Evolutionary conservation across 2,797 vertebrate species (phyloP).

Genomic region (Myotis vivesi): DNA sequence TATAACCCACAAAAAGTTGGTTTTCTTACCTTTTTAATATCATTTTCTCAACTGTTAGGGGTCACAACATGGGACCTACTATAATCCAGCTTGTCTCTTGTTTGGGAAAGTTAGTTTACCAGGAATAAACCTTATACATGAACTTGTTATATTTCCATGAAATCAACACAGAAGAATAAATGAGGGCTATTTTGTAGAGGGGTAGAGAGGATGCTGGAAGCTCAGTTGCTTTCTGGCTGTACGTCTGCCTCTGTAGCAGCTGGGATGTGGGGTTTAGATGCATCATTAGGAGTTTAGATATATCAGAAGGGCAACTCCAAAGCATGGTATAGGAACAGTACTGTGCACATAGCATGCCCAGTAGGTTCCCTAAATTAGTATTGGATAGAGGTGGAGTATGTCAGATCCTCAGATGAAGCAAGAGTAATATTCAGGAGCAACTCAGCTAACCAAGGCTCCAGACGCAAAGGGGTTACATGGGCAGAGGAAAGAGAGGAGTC

Average conservation of each 20-base stretch:
- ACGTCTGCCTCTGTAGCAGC: background rate
- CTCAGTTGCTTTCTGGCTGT: background rate
- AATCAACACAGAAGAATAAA: conserved; percentile 5
- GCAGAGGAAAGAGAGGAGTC: background rate
- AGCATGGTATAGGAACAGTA: background rate
- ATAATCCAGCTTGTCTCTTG: background rate
- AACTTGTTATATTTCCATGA: background rate
- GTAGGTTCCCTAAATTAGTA: background rate
- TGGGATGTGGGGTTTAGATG: background rate
- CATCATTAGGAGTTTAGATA: background rate
- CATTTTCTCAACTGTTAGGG: background rate
- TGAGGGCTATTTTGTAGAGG: background rate
- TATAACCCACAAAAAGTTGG: background rate
- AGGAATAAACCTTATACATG: background rate
- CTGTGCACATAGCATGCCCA: background rate
- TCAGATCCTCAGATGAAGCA: background rate
- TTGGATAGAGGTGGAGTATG: background rate
- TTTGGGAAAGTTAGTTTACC: background rate
- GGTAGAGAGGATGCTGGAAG: background rate
- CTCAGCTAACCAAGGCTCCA: background rate
- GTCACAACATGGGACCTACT: background rate
- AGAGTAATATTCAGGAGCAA: background rate
- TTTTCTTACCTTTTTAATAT: background rate
- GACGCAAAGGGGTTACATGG: background rate
- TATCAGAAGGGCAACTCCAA: background rate